These are phyloP conservation scores for Sebastes taczanowskii DNA, from an alignment of 2,797 vertebrate species.

Conservation along the genomic window DNA sequence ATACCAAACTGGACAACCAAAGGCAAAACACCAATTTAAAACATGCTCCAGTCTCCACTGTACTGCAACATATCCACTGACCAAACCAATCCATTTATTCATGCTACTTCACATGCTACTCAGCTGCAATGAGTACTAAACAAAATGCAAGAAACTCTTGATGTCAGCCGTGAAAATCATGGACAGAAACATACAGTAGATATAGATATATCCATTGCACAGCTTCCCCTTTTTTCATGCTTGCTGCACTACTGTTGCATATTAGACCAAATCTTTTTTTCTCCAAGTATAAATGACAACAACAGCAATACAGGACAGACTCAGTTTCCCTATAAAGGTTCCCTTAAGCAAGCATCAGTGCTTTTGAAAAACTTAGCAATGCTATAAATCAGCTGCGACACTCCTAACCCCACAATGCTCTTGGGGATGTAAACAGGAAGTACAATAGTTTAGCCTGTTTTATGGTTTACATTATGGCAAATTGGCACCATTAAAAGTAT, in stretches of 20 bases:
- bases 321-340: too few relatives aligned
- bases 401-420: too few relatives aligned
- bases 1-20: neutral
- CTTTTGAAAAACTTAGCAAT: too few relatives aligned
- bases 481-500: too few relatives aligned
- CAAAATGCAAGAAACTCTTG: neutral
- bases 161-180: neutral
- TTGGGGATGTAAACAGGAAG: too few relatives aligned
- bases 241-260: neutral
- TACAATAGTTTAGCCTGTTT: too few relatives aligned
- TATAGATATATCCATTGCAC: neutral
- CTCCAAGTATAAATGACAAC: neutral
- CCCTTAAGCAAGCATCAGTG: too few relatives aligned
- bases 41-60: neutral
- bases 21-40: neutral
- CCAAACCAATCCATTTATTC: slow-evolving; percentile 1
- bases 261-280: neutral
- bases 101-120: neutral
- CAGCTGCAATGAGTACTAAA: neutral
- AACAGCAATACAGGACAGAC: too few relatives aligned
- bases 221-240: neutral
- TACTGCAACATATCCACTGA: neutral
- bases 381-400: too few relatives aligned
- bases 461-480: too few relatives aligned
- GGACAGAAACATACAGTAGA: neutral